Evolutionary conservation across 2,113 vertebrate genomes (phyloP), one percentile per base, ranked within the genome.

Genomic region (Protobothrops flavoviridis): DNA sequence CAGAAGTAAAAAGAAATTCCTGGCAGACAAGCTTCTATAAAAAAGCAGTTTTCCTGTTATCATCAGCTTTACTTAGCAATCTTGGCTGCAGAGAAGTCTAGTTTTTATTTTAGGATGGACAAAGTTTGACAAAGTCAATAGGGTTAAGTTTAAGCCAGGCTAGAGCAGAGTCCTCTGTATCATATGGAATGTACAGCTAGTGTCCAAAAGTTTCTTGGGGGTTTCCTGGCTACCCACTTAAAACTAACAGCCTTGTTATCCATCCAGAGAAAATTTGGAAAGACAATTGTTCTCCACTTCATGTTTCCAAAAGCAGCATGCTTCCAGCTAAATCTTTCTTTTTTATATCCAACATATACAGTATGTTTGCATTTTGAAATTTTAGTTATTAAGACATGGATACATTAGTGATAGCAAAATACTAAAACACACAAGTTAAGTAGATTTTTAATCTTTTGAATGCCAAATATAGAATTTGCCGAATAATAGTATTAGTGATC

Each of bases 181-280:
- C 45, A n/a, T 52, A 33, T 21, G 45, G 39, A 74, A 13, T 48
- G 43, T 90, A 52, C 24, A 87, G 12, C 45, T 12, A n/a, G 12
- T 93, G 43, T 55, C 12, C 88, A 88, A 45, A 74, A 21, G 23
- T 29, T 93, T 91, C 7, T 15, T 91, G 29, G 39, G 56, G 43
- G 12, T 8, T 91, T 56, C 20, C 11, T 45, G 13, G 23, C 4
- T 85, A 43, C 26, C 29, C 7, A 5, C 12, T 20, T 85, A 86
- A 57, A 74, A 93, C 55, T 13, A 39, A 88, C 93, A 92, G 57
- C 26, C 52, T 48, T 55, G 85, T 39, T 56, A 50, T 43, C 88
- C 94, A 86, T 94, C 88, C 81, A 94, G 33, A 90, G 45, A 10
- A 94, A 93, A 57, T 53, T 48, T 94, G 20, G 55, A 24, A 64